Conservation (phyloP, 2,113 vertebrate species). For the Sorex araneus region DNA sequence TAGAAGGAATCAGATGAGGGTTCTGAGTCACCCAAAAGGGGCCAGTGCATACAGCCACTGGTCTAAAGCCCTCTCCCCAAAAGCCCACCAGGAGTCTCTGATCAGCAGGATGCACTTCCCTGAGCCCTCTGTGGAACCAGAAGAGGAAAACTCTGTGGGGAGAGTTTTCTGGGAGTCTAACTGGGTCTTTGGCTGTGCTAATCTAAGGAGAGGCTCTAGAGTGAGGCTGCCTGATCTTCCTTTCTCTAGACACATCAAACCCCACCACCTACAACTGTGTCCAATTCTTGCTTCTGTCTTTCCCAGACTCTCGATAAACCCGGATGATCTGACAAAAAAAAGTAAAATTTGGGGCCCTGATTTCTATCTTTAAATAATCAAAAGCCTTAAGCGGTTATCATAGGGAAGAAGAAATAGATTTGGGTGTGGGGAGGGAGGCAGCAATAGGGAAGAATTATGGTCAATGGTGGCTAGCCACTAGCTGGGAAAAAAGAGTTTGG, state of each 20-base stretch:
- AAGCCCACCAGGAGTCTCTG: neutral
- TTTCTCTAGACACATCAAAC: neutral
- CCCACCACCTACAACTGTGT: neutral
- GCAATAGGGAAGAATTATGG: conserved; percentile 49
- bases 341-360: neutral
- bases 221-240: neutral
- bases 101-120: neutral
- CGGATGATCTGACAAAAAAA: neutral
- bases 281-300: neutral
- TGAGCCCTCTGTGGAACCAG: neutral
- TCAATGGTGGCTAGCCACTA: neutral
- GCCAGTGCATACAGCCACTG: neutral
- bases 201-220: neutral
- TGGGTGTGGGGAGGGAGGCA: neutral
- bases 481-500: conserved; percentile 17
- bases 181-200: neutral
- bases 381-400: neutral
- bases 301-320: neutral
- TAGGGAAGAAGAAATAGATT: conserved; percentile 35
- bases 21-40: neutral
- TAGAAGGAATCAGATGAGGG: neutral
- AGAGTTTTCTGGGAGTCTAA: no score
- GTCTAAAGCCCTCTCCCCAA: neutral
- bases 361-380: conserved; percentile 45
- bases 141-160: neutral